Conservation (phyloP, 2,797 vertebrate species). For the Crocodylus rhombifer region DNA sequence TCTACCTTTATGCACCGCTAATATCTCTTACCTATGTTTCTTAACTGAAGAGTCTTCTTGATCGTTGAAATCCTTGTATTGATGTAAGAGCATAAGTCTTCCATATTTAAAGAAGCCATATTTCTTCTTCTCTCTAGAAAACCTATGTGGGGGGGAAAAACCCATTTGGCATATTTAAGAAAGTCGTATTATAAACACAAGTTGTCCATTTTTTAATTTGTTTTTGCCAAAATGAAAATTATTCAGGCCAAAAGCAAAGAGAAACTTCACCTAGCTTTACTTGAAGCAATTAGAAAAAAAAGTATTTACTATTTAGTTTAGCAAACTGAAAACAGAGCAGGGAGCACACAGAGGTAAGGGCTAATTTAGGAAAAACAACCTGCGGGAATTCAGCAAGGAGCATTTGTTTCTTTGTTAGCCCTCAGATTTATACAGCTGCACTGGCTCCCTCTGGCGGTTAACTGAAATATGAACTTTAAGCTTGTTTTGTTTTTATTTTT, state of each 20-base stretch:
- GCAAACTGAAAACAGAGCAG: rapidly evolving
- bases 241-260: not conserved
- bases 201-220: not conserved
- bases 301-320: not conserved
- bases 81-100: slow-evolving; percentile 68
- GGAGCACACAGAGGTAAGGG: not conserved
- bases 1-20: not conserved
- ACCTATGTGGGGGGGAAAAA: not conserved
- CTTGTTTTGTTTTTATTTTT: not conserved
- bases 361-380: not conserved
- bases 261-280: not conserved
- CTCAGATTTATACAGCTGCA: rapidly evolving
- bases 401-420: not conserved
- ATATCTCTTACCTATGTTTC: slow-evolving; percentile 74
- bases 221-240: not conserved
- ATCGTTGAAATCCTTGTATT: slow-evolving; percentile 77
- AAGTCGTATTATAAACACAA: not conserved
- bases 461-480: not conserved
- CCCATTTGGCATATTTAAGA: not conserved
- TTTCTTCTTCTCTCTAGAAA: not conserved
- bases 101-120: slow-evolving; percentile 30
- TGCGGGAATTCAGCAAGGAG: not conserved
- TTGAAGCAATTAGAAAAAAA: rapidly evolving
- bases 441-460: not conserved
- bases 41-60: slow-evolving; percentile 76